A percentile compares a stretch with the other conserved stretches of the same genome.
Evolutionary conservation across 2,113 vertebrate genomes (phyloP).

Genomic region (Hyaena hyaena): DNA sequence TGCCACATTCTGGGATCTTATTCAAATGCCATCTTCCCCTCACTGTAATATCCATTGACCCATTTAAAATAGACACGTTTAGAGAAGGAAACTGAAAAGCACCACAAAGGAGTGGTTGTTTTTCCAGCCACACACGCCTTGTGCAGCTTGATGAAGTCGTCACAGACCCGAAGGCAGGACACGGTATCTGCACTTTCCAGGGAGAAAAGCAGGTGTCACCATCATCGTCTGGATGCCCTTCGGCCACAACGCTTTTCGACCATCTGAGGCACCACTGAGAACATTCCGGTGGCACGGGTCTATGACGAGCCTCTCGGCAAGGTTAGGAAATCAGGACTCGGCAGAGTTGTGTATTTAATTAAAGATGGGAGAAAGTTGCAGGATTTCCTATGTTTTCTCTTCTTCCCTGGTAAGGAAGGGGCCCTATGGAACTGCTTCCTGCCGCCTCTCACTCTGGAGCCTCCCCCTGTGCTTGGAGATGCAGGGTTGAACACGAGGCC

Average conservation of each 20-base stretch:
- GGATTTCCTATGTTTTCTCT: neutral
- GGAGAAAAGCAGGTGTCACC: slow-evolving; percentile 30
- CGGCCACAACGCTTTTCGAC: neutral
- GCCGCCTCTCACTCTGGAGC: neutral
- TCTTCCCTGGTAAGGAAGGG: neutral
- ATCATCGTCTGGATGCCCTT: neutral
- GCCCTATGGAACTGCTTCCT: neutral
- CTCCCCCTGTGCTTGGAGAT: neutral
- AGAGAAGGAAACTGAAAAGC: slow-evolving; percentile 26
- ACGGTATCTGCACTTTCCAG: slow-evolving; percentile 1
- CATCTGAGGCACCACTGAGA: neutral
- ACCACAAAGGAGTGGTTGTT: slow-evolving; percentile 18
- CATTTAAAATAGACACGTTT: slow-evolving; percentile 35
- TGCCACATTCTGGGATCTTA: neutral
- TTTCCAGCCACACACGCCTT: slow-evolving; percentile 14
- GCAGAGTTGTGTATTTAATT: neutral
- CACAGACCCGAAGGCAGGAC: neutral
- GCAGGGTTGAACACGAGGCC: neutral
- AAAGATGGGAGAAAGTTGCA: neutral
- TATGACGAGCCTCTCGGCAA: slow-evolving; percentile 15
- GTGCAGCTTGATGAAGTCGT: neutral
- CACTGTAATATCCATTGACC: neutral
- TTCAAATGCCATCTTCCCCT: neutral
- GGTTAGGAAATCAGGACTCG: slow-evolving; percentile 21
- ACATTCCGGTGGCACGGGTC: neutral